Evolutionary conservation across 2,113 vertebrate genomes (phyloP).

Genomic region (Thamnaconus septentrionalis): DNA sequence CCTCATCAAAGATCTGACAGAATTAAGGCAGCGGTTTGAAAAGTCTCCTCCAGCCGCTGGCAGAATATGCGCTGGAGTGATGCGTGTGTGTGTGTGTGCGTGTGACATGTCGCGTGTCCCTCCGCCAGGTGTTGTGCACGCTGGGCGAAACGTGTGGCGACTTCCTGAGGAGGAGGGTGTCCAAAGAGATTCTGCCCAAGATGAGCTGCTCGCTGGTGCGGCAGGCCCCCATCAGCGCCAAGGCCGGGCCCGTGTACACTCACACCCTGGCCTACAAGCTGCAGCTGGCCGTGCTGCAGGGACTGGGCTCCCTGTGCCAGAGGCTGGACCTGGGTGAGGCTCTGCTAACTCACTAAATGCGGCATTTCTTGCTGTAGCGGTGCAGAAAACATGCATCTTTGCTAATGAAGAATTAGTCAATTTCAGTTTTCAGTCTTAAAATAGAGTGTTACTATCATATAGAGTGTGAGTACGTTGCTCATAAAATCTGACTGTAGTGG

Average conservation of each 20-base stretch:
- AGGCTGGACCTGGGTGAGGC: conserved; percentile 85
- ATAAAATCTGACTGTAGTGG: too few relatives aligned
- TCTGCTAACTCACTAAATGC: neutral
- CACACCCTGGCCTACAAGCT: conserved; percentile 90
- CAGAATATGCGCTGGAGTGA: too few relatives aligned
- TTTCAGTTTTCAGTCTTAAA: too few relatives aligned
- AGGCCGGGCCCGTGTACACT: conserved; percentile 83
- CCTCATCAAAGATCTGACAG: neutral
- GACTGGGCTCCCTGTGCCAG: conserved; percentile 86
- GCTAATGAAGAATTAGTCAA: too few relatives aligned
- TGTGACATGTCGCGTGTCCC: neutral
- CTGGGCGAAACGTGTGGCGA: conserved; percentile 84
- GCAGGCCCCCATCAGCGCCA: conserved; percentile 85
- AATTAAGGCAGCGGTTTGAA: neutral
- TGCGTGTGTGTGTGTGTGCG: neutral
- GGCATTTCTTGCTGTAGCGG: neutral
- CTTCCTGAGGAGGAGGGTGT: conserved; percentile 87
- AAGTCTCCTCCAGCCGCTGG: neutral
- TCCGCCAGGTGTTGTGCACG: conserved; percentile 83
- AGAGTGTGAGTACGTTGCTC: too few relatives aligned
- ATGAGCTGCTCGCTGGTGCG: conserved; percentile 78
- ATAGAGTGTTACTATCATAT: too few relatives aligned
- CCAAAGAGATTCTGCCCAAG: conserved; percentile 87
- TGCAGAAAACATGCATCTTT: neutral
- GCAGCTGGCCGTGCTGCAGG: conserved; percentile 87